These are phyloP conservation scores for rat (Rattus norvegicus) DNA, from an alignment of 2,113 vertebrate genomes.

Conservation along the genomic window GRCr8 NC_086021.1:98304501-98305000, in stretches of 20 bases:
- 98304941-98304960: not conserved
- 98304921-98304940: not conserved
- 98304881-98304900: not conserved
- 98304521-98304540: not conserved
- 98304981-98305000: not conserved
- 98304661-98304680: not conserved
- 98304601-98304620: not conserved
- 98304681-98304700: not conserved
- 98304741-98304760: not conserved
- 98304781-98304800: not conserved
- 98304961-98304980: not conserved
- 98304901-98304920: not conserved
- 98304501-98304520: not conserved
- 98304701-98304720: not conserved
- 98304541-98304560: slow-evolving; percentile 2
- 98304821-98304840: not conserved
- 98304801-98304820: not conserved
- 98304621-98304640: not conserved
- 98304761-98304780: not conserved
- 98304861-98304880: not conserved
- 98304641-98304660: not conserved
- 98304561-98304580: not conserved
- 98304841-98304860: not conserved
- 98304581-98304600: not conserved
- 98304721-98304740: not conserved